These are phyloP conservation scores for Zootoca vivipara DNA, from an alignment of 2,113 vertebrate genomes.

Conservation along the genomic window DNA sequence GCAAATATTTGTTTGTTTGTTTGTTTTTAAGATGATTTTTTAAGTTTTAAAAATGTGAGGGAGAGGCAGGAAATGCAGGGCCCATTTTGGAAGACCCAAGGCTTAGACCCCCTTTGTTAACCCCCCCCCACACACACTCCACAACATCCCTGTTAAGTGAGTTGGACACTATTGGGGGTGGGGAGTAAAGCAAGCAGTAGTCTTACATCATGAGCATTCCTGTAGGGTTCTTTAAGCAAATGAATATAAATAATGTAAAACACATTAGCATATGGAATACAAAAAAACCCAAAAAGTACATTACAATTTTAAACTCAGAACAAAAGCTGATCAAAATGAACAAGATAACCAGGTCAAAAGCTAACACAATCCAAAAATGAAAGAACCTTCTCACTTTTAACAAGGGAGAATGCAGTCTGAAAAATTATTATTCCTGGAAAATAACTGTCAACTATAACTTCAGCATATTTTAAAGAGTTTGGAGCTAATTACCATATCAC, in stretches of 20 bases:
- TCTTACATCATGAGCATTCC: background rate
- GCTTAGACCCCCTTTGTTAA: no score
- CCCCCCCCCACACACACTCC: no score
- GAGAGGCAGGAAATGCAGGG: no score
- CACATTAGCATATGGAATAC: constrained; percentile 47
- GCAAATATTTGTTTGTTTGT: no score
- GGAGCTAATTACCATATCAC: constrained; percentile 74
- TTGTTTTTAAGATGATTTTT: no score
- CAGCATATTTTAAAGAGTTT: constrained; percentile 70
- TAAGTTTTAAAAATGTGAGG: no score
- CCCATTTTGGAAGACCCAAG: no score
- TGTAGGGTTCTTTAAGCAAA: constrained; percentile 24
- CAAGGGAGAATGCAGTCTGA: constrained; percentile 54
- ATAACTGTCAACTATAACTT: constrained; percentile 65
- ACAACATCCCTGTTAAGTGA: background rate
- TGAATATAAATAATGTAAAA: constrained; percentile 24
- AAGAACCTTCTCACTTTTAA: constrained; percentile 40
- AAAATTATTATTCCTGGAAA: constrained; percentile 62
- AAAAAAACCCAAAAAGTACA: constrained; percentile 31
- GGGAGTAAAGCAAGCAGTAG: constrained; percentile 11
- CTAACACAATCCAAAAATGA: constrained; percentile 47
- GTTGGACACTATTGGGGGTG: background rate
- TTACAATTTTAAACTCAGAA: constrained; percentile 38
- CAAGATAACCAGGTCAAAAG: constrained; percentile 52
- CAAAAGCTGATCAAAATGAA: constrained; percentile 64